Conservation (phyloP, 1,140 invertebrate genomes). For the Panagrolaimus sp. region DNA sequence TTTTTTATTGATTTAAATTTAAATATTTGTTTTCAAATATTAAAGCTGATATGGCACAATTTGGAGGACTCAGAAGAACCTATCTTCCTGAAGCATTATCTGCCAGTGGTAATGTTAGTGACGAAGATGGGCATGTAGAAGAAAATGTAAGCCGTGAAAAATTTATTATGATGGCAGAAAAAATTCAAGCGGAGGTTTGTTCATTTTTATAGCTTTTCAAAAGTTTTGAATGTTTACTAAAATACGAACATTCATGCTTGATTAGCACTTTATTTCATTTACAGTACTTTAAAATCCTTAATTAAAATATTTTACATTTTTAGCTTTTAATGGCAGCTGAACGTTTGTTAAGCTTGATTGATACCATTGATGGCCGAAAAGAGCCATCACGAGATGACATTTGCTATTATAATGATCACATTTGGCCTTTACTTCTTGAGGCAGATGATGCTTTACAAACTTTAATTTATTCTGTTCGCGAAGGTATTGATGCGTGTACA, state of each 20-base stretch:
- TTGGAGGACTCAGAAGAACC: no score
- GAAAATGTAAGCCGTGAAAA: not conserved
- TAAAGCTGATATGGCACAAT: no score
- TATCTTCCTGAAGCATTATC: no score
- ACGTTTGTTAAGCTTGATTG: not conserved
- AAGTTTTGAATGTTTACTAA: no score
- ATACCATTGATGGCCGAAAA: not conserved
- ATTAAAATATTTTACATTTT: not conserved
- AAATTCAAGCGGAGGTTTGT: slow-evolving; percentile 9
- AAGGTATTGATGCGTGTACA: slow-evolving; percentile 1
- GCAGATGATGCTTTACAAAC: not conserved
- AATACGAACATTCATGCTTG: no score
- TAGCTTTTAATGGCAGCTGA: not conserved
- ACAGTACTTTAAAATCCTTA: not conserved
- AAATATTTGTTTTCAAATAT: no score
- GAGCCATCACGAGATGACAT: not conserved
- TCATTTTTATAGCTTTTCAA: no score
- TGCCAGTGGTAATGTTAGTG: no score
- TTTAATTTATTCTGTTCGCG: not conserved
- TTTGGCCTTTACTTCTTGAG: not conserved
- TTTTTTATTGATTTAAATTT: no score
- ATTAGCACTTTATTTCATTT: no score
- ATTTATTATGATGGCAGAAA: not conserved
- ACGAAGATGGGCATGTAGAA: no score
- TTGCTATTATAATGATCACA: not conserved